Evolutionary conservation across 1,140 invertebrate species (phyloP).

Genomic region (Cepaea nemoralis): DNA sequence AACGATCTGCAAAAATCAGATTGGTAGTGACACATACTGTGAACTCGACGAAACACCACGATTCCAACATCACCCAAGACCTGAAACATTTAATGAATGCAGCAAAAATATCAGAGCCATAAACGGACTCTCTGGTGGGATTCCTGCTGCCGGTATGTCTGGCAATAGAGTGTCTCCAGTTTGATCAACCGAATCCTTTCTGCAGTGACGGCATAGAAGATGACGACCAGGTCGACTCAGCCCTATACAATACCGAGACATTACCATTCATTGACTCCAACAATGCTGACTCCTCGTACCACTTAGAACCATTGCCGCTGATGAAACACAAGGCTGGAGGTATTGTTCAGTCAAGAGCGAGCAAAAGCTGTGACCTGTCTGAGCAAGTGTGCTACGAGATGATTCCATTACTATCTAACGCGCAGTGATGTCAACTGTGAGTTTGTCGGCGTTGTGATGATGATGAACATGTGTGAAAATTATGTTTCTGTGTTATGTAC

Average conservation of each 20-base stretch:
- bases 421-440: not conserved
- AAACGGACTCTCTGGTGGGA: not conserved
- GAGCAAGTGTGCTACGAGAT: not conserved
- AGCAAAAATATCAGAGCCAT: not conserved
- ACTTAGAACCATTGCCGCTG: not conserved
- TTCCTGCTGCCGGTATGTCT: not conserved
- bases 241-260: not conserved
- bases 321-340: not conserved
- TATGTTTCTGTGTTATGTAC: too few species aligned
- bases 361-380: not conserved
- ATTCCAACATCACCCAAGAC: not conserved
- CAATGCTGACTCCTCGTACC: not conserved
- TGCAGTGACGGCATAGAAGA: not conserved
- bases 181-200: constrained; percentile 13
- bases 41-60: not conserved
- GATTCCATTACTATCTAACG: not conserved
- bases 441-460: constrained; percentile 3
- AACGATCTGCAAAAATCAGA: too few species aligned
- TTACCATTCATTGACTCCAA: constrained; percentile 30
- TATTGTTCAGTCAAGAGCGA: not conserved
- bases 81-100: constrained; percentile 2
- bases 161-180: not conserved
- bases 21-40: too few species aligned
- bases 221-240: not conserved
- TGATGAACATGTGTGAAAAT: constrained; percentile 2